Base-by-base conservation (phyloP, 2,113 vertebrate species). In the Thryonomys swinderianus region DNA sequence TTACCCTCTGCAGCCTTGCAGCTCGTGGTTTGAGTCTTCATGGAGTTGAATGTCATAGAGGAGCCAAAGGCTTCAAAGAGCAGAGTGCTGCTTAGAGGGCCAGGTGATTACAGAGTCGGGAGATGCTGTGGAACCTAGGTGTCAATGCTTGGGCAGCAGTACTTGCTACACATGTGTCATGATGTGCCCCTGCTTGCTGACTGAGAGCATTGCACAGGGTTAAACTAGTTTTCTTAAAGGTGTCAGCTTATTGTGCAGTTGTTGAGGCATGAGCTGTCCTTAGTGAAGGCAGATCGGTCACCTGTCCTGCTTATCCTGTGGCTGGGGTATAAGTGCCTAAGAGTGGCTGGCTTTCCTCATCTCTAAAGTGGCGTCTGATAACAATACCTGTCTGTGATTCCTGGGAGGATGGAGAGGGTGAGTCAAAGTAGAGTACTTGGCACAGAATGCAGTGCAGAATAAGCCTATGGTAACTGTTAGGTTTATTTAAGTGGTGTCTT, bases 1-100 rank as follows among this genome's bases (percentile, higher is more conserved):
- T 92, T 85, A 61, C 23, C 14, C 7, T 82, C 37, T 51, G 0
- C 7, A 84, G 21, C 55, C 73, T 57, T 90, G 40, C 14, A 67
- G 48, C 67, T 93, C 80, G 42, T 82, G 85, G 85, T 79, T 88
- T 95, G 78, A 92, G 84, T 88, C 71, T 51, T 81, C 2, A 12
- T 53, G 88, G 61, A 91, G n/a, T 53, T 84, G 67, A 57, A 79
- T 85, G 69, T 40, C 1, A 25, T 12, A 2, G 59, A 83, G 57
- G 42, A 90, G 86, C 67, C 53, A 53, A 88, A 78, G 51, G 40
- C 37, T 88, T 94, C 91, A 48, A 3, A 23, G 74, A 55, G 51
- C 53, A 21, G 21, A 59, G 32, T 83, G 23, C 71, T 59, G 48
- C 51, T 69, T 16, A 23, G 67, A 64, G 76, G 66, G n/a, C 14